Conservation (phyloP, 2,113 vertebrate genomes). For the Sakesphorus luctuosus region DNA sequence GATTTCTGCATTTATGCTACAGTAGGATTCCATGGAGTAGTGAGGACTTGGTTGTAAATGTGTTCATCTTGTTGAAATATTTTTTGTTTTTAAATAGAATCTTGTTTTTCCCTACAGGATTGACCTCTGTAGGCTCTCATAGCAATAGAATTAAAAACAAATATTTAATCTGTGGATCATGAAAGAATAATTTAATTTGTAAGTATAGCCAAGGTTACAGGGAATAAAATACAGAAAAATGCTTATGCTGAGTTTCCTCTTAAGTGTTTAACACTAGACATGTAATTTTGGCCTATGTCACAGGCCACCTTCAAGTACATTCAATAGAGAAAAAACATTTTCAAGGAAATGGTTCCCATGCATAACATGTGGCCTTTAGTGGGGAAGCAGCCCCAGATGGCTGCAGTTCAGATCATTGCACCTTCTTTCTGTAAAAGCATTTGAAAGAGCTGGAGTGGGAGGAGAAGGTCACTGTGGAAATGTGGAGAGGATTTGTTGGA, state of each 20-base stretch:
- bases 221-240: not conserved
- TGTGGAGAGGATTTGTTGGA: too few relatives aligned
- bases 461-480: not conserved
- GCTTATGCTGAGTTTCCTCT: not conserved
- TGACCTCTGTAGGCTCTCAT: slow-evolving; percentile 12
- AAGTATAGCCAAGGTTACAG: not conserved
- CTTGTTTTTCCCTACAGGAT: slow-evolving; percentile 29
- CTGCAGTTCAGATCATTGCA: not conserved
- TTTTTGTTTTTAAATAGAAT: slow-evolving; percentile 18
- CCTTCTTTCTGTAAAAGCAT: not conserved
- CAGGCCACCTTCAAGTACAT: not conserved
- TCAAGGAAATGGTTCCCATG: not conserved
- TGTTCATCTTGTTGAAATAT: not conserved
- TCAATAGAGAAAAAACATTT: not conserved
- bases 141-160: slow-evolving; percentile 44
- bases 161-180: slow-evolving; percentile 18
- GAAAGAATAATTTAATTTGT: slow-evolving; percentile 18
- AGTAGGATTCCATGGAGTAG: slow-evolving; percentile 32
- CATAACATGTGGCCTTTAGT: not conserved
- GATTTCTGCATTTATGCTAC: slow-evolving; percentile 36
- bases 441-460: not conserved
- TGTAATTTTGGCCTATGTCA: not conserved
- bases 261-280: not conserved
- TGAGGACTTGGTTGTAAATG: not conserved
- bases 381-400: not conserved